A percentile compares a stretch with the other conserved stretches of the same genome.
Conservation (phyloP, 2,113 vertebrate genomes). For the Scolopax mira region DNA sequence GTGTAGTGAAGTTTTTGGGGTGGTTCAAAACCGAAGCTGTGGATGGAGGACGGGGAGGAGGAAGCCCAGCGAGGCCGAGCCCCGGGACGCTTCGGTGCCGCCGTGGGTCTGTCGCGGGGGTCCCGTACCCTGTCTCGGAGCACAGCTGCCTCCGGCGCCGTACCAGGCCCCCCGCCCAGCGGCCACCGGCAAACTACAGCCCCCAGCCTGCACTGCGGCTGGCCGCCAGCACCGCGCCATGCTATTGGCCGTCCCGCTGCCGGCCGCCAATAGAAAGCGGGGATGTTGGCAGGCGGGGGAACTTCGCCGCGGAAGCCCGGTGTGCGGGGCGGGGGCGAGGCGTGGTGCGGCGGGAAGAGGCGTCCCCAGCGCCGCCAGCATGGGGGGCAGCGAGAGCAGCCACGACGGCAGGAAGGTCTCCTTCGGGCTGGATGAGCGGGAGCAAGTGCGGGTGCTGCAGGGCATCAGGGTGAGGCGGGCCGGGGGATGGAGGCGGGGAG, state of each 20-base stretch:
- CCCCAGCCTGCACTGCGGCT: slow-evolving; percentile 37
- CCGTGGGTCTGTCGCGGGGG: rapidly evolving
- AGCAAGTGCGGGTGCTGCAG: slow-evolving; percentile 89
- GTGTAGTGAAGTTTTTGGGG: rapidly evolving
- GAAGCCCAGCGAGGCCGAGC: rapidly evolving
- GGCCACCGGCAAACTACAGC: slow-evolving; percentile 32
- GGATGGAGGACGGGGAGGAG: no score
- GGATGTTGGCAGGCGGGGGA: background rate
- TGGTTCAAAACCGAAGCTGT: background rate
- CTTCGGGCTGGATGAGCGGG: slow-evolving; percentile 87
- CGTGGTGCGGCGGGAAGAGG: background rate
- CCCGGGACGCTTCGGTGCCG: rapidly evolving
- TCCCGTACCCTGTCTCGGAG: rapidly evolving
- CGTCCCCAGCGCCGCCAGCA: background rate
- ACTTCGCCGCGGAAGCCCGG: background rate
- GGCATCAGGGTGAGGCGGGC: slow-evolving; percentile 86
- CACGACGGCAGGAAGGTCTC: slow-evolving; percentile 80
- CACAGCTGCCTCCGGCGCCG: rapidly evolving
- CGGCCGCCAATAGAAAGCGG: background rate
- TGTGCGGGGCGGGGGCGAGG: background rate
- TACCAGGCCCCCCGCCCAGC: background rate
- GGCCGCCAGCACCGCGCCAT: background rate
- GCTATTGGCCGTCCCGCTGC: background rate
- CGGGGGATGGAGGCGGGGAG: background rate
- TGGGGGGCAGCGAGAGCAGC: slow-evolving; percentile 85